Evolutionary conservation across 2,888 invertebrate genomes (phyloP), one percentile per base, ranked within the genome.

Genomic region (Biston betularia): DNA sequence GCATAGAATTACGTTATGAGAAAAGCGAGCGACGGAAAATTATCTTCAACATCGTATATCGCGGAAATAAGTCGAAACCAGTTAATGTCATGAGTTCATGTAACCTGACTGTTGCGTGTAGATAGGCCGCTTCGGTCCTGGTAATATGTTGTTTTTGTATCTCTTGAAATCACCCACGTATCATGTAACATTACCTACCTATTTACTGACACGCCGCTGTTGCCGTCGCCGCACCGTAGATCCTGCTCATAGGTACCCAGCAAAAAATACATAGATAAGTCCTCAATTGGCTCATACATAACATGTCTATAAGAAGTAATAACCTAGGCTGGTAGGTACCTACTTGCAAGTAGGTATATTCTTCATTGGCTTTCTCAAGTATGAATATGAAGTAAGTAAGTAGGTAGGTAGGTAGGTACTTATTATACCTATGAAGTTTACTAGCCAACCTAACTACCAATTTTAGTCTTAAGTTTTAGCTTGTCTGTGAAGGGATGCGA

Each of bases 61-160:
- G 45, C 59, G 63, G 54, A 67, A 59, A 54, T 59, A 58, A 63
- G n/a, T 63, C 54, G 24, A 63, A 59, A 67, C 58, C 58, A 49
- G 62, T 66, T 52, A 44, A 52, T 46, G 62, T 53, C 49, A 46
- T 58, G 44, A 59, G 46, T 58, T 62, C 54, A n/a, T 63, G 59
- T 63, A 63, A 63, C 67, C 58, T 34, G 53, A 54, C 5, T 50
- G 61, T 67, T 67, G 54, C 66, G 58, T 67, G 55, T 42, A 38
- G 61, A 56, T 49, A 49, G 57, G 62, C 9, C 15, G 11, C 42
- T 46, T 14, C 24, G 11, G 11, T 52, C 9, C 42, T 62, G 8
- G 34, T 15, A 57, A 53, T 49, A 38, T 70, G 70, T 66, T 59
- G 72, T 72, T 71, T 69, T 74, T 65, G 71, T 63, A 68, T 71